Base-by-base conservation (phyloP, 2,113 vertebrate species). In the Aythya baeri region DNA sequence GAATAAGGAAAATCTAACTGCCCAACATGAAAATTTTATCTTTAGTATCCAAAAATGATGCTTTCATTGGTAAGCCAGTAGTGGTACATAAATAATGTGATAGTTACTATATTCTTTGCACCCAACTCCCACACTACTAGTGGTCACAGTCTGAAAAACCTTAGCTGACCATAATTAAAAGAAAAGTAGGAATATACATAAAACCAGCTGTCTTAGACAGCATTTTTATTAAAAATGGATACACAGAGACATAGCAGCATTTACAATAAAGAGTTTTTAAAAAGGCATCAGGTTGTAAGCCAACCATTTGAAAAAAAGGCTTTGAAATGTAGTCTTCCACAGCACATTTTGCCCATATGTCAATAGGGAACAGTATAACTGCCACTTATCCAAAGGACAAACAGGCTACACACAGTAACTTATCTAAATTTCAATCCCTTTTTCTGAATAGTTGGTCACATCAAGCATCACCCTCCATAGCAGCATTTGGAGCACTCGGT, bases 401-500 rank as follows among this genome's bases (percentile, higher is more conserved):
- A 58, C 32, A 67, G 80, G 58, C 49, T 34, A 84, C n/a, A 67
- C 49, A 83, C 50, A 44, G 59, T 49, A 66, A 83, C 50, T 31
- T 58, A 58, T 86, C 65, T 89, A 49, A 91, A 88, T 85, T 83
- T 93, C 91, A 96, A 96, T 96, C 95, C 88, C 91, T 96, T 92
- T 93, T 95, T 83, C 92, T 86, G 88, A 95, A 95, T 14, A 91
- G 97, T 86, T 95, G 76, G 71, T 91, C 74, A 68, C 79, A 97
- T 97, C 97, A 97, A 98, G 98, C 97, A 98, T 97, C 98, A 98
- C 98, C 98, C 94, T 98, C 98, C 97, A 44, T 99, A 99, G 99
- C 99, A 99, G 99, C 99, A 99, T 98, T 92, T 96, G 98, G 98
- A 98, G 98, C 97, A 98, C 97, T 93, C 89, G 94, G 98, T 97